Base-by-base conservation (phyloP, 2,113 vertebrate genomes). In the Typhlomys cinereus region DNA sequence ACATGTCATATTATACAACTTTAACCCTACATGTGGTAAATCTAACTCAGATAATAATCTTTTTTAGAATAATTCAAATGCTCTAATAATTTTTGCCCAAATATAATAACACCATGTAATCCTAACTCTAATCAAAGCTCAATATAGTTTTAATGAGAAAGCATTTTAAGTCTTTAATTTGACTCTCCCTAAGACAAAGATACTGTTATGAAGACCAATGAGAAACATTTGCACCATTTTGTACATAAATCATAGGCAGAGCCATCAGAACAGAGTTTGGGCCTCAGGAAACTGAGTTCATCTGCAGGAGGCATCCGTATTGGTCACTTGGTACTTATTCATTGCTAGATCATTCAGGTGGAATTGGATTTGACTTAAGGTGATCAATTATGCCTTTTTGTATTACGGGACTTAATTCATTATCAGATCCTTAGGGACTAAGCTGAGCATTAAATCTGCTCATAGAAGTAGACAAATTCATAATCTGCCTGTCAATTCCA, bases 381-480 rank as follows among this genome's bases (percentile, higher is more conserved):
- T 92, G 91, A 96, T 97, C 95, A 95, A 93, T 96, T 93, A 85
- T 54, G 80, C 70, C 95, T 89, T 88, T 95, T 92, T 91, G 67
- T 78, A 93, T 87, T 87, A 92, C 31, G 85, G 87, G 94, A 91
- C 87, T 90, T 92, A 89, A 96, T 96, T 96, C 80, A 94, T 94
- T 96, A 91, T 89, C 73, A 78, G 76, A 74, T 85, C 92, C 94
- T 93, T 64, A 18, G 94, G 64, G 92, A 94, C 41, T 48, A 87
- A 50, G 74, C 85, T 90, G 54, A 87, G 34, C 93, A 93, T 95
- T 92, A 94, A 95, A 78, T 94, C 90, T 31, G 52, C 82, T 96
- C 93, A 71, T 71, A 82, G 64, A 57, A 78, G 86, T 80, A 86
- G 79, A 82, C 75, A 81, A 87, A 94, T 91, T 87, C 61, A 95